Evolutionary conservation across 1,140 invertebrate species (phyloP), one percentile per base, ranked within the genome.

Genomic region (Cyclargus thomasi): DNA sequence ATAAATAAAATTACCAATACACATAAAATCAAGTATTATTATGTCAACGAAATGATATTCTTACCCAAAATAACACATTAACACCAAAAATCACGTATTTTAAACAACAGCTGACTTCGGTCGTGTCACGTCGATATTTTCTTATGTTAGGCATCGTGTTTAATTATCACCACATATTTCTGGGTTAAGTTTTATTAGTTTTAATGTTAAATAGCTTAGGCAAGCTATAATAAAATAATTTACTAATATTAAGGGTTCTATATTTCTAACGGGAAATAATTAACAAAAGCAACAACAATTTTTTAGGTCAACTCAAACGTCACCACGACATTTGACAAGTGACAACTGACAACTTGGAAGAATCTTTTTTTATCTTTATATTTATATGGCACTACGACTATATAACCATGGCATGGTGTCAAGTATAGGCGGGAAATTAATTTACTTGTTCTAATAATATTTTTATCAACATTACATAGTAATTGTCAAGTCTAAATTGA

Each of bases 51-150:
- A 63, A 18, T 6, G 8, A 8, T 63, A 18, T 66, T 93, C 95
- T 95, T 90, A 98, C 96, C 97, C 97, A 99, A 92, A 99, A 98
- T 76, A 99, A 92, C 71, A 99, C 97, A 93, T 99, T 99, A 91
- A 98, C 98, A 85, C 96, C 95, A 92, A 99, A 99, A 78, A 99
- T 98, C 85, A 98, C 93, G 92, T 99, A 99, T 92, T 99, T 99
- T 63, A 99, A 93, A 90, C 97, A 98, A 92, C 97, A 98, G 92
- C 96, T 98, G 80, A 99, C 97, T 96, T 99, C 97, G 87, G 94
- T 96, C 71, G 95, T 95, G 88, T 97, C 95, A 80, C 95, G 93
- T 84, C 95, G 92, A 90, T 95, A 95, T 91, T 96, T 96, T 79
- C 94, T 91, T 79, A 94, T 91, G 65, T 83, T 86, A 75, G 91